Conservation (phyloP, 2,888 invertebrate species). For the Arrhopalites spinosus region DNA sequence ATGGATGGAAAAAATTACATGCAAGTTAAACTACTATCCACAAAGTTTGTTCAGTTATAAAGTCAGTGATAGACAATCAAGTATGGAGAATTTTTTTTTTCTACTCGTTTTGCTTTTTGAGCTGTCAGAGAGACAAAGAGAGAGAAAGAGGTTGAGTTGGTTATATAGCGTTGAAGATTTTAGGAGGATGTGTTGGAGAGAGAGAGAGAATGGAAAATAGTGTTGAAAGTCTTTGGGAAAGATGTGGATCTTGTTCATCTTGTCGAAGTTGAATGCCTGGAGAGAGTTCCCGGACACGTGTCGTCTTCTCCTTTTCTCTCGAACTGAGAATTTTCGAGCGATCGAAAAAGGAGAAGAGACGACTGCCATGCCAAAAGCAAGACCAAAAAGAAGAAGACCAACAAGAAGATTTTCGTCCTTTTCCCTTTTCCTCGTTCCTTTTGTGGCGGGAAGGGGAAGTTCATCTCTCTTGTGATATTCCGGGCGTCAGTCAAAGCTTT, state of each 20-base stretch:
- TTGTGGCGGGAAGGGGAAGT: conserved; percentile 28
- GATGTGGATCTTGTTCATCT: neutral
- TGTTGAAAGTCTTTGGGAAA: neutral
- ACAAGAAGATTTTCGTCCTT: conserved; percentile 11
- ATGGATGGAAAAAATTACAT: no score
- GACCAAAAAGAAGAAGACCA: neutral
- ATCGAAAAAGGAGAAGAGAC: neutral
- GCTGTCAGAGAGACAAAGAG: no score
- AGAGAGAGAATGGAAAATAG: no score
- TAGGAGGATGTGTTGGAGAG: no score
- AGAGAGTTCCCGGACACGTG: conserved; percentile 34
- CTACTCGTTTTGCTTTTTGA: no score
- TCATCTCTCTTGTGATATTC: conserved; percentile 24
- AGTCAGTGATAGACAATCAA: no score
- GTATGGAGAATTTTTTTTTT: no score
- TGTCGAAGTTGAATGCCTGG: neutral
- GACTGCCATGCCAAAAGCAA: neutral
- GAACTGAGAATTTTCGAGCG: conserved; percentile 10
- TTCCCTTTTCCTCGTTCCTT: neutral
- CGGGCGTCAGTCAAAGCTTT: conserved; percentile 27
- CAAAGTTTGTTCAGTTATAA: no score
- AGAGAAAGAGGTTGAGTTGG: no score
- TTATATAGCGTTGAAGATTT: no score
- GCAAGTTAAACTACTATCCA: no score
- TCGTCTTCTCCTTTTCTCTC: conserved; percentile 8